Percentiles rank a stretch among this genome's conserved stretches.
Conservation (phyloP, 2,113 vertebrate genomes). For the Pycnonotus jocosus region DNA sequence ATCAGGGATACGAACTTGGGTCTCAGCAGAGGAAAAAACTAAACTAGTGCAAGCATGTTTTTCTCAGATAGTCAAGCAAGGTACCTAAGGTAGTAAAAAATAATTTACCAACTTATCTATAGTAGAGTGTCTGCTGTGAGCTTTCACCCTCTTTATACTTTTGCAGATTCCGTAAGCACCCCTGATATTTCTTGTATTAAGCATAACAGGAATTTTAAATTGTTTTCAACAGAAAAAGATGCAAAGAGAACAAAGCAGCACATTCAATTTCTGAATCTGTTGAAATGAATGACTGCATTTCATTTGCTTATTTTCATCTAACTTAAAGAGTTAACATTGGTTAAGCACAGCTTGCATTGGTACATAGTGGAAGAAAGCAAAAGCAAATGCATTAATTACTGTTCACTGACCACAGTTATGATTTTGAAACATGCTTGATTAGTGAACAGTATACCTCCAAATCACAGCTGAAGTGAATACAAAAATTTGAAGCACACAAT, state of each 20-base stretch:
- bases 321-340: neutral
- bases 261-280: neutral
- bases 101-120: neutral
- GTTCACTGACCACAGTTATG: neutral
- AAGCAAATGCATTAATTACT: neutral
- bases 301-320: neutral
- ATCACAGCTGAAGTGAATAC: neutral
- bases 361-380: neutral
- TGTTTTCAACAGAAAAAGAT: neutral
- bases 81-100: neutral
- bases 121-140: neutral
- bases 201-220: neutral
- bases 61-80: neutral
- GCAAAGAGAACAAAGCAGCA: neutral
- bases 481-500: neutral
- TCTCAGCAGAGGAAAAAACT: neutral
- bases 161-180: neutral
- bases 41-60: neutral
- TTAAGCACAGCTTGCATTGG: neutral
- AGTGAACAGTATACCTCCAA: neutral
- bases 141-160: neutral
- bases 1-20: accelerated
- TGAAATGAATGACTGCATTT: neutral
- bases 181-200: neutral
- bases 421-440: neutral